Evolutionary conservation across 2,888 invertebrate species (phyloP), one percentile per base, ranked within the genome.

Genomic region (Hylaea fasciaria): DNA sequence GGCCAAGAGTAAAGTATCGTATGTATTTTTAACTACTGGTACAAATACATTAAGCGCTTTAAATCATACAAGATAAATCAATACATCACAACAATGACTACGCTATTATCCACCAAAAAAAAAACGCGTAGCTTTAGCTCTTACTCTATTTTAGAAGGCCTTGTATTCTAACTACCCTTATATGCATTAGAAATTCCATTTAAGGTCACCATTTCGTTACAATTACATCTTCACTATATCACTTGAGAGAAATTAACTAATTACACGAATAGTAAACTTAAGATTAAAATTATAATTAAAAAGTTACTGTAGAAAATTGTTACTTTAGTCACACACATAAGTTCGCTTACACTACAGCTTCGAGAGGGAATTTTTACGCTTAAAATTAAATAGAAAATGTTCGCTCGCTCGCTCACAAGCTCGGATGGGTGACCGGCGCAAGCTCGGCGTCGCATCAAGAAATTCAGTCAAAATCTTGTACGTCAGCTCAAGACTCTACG

Each of bases 121-220:
- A 74, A 76, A 76, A 79, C 76, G 82, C 85, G 82, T 78, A 85
- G 85, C 86, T 81, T 63, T 82, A 83, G 79, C 82, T 62, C 61
- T 83, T 87, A 13, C 46, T 78, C 83, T 87, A 89, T 65, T 75
- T 82, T 83, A 83, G 83, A 91, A 91, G 91, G 91, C 91, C 91
- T 81, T 90, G 85, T 85, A 82, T 82, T 62, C 86, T 89, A 89
- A 76, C 90, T 90, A 91, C 87, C 86, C 90, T 91, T 90, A 90
- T 78, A 85, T 88, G 87, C 86, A 86, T 89, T 83, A 85, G 87
- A 85, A 90, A 91, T 90, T 87, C 87, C 88, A 82, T 83, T 83
- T 84, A 91, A 91, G 89, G 89, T 89, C 91, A 91, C 89, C 82
- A 84, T 89, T 86, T 87, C 83, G 82, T 87, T 84, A 86, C 80